Conservation (phyloP, 2,888 invertebrate species). For the Agrochola macilenta region DNA sequence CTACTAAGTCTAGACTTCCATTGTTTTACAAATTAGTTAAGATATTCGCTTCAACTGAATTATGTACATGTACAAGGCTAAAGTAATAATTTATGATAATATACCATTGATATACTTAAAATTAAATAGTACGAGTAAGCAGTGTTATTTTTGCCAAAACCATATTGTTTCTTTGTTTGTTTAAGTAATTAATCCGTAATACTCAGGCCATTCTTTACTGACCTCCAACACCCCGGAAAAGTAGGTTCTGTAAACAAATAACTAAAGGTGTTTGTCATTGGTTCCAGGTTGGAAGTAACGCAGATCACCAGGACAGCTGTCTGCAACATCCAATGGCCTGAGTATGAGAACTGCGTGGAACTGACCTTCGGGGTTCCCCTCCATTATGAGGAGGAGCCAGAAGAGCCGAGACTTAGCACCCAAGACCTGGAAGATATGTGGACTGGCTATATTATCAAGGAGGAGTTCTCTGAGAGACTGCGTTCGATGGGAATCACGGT, state of each 20-base stretch:
- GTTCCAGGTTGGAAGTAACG: constrained; percentile 80
- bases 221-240: background rate
- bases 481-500: constrained; percentile 79
- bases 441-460: constrained; percentile 72
- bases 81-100: background rate
- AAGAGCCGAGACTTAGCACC: constrained; percentile 72
- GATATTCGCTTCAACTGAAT: background rate
- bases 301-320: constrained; percentile 76
- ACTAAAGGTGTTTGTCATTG: background rate
- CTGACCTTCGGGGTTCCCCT: constrained; percentile 83
- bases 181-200: background rate
- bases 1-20: background rate
- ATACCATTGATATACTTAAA: no score
- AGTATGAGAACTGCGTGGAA: constrained; percentile 79
- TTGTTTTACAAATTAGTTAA: constrained; percentile 8
- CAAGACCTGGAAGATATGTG: constrained; percentile 83
- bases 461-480: constrained; percentile 78
- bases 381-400: constrained; percentile 73
- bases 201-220: no score
- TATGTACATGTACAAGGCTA: constrained; percentile 8
- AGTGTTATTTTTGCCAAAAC: background rate
- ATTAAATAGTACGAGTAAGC: no score
- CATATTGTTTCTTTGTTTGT: background rate
- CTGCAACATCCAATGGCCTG: constrained; percentile 86
- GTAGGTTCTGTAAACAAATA: background rate